Percentiles rank a stretch among this genome's conserved stretches.
Conservation (phyloP, 2,797 vertebrate species). For the Muscicapa comitata region DNA sequence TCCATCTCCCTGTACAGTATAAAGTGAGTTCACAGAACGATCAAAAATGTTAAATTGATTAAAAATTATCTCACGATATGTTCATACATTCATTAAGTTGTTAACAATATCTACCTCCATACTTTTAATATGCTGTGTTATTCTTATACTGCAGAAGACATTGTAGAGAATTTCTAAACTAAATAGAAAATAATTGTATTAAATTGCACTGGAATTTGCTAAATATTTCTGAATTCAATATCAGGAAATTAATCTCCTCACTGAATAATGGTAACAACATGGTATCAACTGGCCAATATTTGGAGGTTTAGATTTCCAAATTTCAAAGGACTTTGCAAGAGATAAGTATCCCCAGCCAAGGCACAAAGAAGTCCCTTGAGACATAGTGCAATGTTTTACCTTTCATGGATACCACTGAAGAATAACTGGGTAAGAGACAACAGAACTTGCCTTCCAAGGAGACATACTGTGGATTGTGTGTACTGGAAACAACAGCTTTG, state of each 20-base stretch:
- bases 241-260: not conserved
- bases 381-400: not conserved
- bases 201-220: not conserved
- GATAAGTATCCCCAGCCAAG: not conserved
- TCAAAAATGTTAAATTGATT: not conserved
- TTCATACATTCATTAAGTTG: not conserved
- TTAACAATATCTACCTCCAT: not conserved
- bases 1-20: not conserved
- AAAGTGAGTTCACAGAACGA: not conserved
- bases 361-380: not conserved
- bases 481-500: not conserved
- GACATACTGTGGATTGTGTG: fast-evolving
- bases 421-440: not conserved
- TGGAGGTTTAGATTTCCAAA: not conserved
- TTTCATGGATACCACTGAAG: not conserved
- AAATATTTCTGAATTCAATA: not conserved
- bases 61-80: not conserved
- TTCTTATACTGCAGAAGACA: not conserved
- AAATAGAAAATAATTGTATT: not conserved
- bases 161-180: not conserved
- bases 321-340: not conserved
- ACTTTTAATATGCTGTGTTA: not conserved
- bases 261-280: not conserved
- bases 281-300: not conserved
- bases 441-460: not conserved